Evolutionary conservation across 2,113 vertebrate genomes (phyloP).

Genomic region (Saccopteryx bilineata): DNA sequence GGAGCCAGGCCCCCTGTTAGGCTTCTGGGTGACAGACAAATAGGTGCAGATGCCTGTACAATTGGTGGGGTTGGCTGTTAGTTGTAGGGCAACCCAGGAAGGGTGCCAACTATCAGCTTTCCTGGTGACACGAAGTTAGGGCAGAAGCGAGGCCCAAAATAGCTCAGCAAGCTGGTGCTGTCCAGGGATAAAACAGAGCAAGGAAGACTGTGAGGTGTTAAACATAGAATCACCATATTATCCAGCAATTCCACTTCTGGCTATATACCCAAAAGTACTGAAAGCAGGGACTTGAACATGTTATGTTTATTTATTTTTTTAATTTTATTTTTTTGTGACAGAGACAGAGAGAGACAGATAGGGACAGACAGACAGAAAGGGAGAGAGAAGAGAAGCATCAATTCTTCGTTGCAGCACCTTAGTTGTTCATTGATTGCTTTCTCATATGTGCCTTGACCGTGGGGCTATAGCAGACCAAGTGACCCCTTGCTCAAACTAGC

Average conservation of each 20-base stretch:
- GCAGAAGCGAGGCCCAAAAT: not conserved
- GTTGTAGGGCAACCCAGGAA: not conserved
- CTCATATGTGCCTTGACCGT: too few species aligned
- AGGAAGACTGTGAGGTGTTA: not conserved
- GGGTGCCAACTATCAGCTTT: fast-evolving
- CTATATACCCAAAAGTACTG: not conserved
- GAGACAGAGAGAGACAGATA: too few species aligned
- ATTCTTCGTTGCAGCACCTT: too few species aligned
- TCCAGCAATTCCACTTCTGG: not conserved
- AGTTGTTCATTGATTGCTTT: too few species aligned
- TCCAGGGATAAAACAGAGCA: not conserved
- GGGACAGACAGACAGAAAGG: too few species aligned
- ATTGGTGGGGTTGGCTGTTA: not conserved
- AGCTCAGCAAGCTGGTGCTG: not conserved
- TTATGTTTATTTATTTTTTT: too few species aligned
- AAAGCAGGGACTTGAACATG: not conserved
- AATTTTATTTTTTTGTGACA: too few species aligned
- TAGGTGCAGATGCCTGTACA: not conserved
- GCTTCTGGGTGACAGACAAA: not conserved
- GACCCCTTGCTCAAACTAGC: too few species aligned
- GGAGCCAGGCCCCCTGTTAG: not conserved
- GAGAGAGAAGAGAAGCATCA: too few species aligned
- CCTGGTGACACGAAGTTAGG: not conserved
- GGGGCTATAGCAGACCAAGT: too few species aligned
- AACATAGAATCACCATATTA: not conserved